Evolutionary conservation across 2,113 vertebrate genomes (phyloP), one percentile per base, ranked within the genome.

Genomic region (Sakesphorus luctuosus): DNA sequence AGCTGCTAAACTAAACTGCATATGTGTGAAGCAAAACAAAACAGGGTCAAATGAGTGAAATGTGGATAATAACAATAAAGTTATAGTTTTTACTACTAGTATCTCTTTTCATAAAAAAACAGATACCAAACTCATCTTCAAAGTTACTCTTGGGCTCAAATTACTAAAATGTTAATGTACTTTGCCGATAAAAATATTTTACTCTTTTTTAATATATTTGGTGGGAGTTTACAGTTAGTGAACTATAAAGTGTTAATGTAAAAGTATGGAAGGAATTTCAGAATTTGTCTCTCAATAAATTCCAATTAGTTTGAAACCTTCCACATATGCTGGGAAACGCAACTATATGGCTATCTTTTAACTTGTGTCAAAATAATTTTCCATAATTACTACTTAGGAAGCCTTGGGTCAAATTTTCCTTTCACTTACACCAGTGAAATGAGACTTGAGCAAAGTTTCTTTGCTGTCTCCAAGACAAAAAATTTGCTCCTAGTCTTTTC

Each of bases 351-450:
- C 62, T 86, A 46, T 68, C 40, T 84, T 89, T 80, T 77, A 90
- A 35, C 55, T 85, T 86, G 46, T 77, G 82, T 92, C 82, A 96
- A 93, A 95, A 95, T 80, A 83, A 55, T 90, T 94, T 94, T 87
- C 80, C 29, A 53, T 86, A 91, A 94, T 88, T 93, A 91, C 72
- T 87, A 53, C 43, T 82, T 83, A 77, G 84, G 86, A 96, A 83
- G 87, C 78, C 59, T 83, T 82, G 18, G 78, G 67, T 89, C 75
- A 77, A 75, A 85, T 96, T 90, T 87, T 94, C 53, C 59, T 93
- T 93, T 92, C 93, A 83, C 63, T 83, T 85, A 89, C 55, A 93
- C 58, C 44, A 77, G 62, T 72, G 53, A 93, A 93, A 85, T 62
- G 21, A 92, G 79, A 66, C 75, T 91, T 62, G 5, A 93, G 47